These are phyloP conservation scores for Sturmia bella DNA, from an alignment of 2,888 invertebrate genomes.

Conservation along the genomic window DNA sequence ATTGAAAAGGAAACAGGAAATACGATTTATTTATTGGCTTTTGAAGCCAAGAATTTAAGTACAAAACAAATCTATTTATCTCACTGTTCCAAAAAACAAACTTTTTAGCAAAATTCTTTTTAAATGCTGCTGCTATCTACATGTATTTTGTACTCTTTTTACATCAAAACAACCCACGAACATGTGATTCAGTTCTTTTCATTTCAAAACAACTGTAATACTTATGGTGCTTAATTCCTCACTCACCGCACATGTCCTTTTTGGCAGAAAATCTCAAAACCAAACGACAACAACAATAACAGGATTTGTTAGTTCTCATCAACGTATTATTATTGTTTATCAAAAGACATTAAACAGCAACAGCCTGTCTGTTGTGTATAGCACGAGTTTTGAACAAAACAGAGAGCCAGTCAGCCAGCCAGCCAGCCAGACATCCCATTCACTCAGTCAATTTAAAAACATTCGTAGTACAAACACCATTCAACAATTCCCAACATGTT, in stretches of 20 bases:
- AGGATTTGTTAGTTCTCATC: constrained; percentile 35
- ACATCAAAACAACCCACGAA: constrained; percentile 6
- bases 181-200: constrained; percentile 56
- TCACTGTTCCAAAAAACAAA: not conserved
- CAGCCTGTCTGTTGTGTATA: constrained; percentile 66
- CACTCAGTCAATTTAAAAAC: constrained; percentile 27
- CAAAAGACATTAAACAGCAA: constrained; percentile 63
- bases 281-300: constrained; percentile 19
- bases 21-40: not conserved
- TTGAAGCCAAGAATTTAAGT: not conserved
- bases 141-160: constrained; percentile 41
- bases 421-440: constrained; percentile 19
- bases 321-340: constrained; percentile 47
- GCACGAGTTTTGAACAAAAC: constrained; percentile 70
- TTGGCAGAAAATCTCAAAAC: constrained; percentile 32
- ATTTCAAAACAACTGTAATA: constrained; percentile 26
- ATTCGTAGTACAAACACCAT: constrained; percentile 44
- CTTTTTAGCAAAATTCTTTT: constrained; percentile 70
- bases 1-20: constrained; percentile 9
- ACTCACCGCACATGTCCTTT: constrained; percentile 73
- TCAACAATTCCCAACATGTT: constrained; percentile 45
- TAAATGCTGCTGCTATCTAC: constrained; percentile 73
- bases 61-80: not conserved
- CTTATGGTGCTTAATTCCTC: constrained; percentile 22
- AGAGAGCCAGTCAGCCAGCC: constrained; percentile 64